These are phyloP conservation scores for Selenia dentaria DNA, from an alignment of 2,888 invertebrate genomes.

Conservation along the genomic window DNA sequence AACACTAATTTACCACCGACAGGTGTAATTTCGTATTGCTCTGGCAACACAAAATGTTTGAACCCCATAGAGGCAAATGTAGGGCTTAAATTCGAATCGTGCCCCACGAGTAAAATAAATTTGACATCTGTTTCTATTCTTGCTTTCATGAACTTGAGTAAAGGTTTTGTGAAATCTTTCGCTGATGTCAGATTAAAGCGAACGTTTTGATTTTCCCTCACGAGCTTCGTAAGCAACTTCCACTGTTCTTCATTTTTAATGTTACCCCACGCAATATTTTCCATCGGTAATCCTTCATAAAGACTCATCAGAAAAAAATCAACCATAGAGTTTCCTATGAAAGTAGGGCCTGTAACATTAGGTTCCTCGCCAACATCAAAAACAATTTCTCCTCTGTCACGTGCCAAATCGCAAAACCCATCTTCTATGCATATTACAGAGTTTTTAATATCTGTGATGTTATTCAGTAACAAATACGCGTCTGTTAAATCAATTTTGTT, in stretches of 20 bases:
- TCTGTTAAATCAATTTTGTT: conserved; percentile 42
- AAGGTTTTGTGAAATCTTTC: conserved; percentile 49
- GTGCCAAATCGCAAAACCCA: conserved; percentile 50
- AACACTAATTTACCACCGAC: conserved; percentile 69
- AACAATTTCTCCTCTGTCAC: conserved; percentile 41
- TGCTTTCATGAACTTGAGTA: conserved; percentile 52
- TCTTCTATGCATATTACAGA: conserved; percentile 52
- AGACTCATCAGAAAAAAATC: conserved; percentile 69
- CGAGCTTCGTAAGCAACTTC: conserved; percentile 48
- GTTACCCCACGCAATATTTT: conserved; percentile 65
- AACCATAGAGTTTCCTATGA: conserved; percentile 48
- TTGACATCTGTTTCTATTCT: conserved; percentile 41
- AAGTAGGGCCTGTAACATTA: conserved; percentile 53
- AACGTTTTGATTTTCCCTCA: conserved; percentile 53
- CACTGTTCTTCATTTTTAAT: conserved; percentile 49
- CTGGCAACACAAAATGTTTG: conserved; percentile 46
- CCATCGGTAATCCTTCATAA: conserved; percentile 55
- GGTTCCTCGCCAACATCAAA: conserved; percentile 53
- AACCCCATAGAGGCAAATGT: conserved; percentile 52
- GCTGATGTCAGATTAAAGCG: conserved; percentile 55
- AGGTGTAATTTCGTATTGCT: conserved; percentile 60
- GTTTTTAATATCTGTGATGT: conserved; percentile 54
- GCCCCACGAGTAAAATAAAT: conserved; percentile 58
- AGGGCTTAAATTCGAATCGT: conserved; percentile 64
- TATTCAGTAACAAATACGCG: conserved; percentile 47